These are phyloP conservation scores for Antheraea mylitta DNA, from an alignment of 1,140 invertebrate species.

Conservation along the genomic window DNA sequence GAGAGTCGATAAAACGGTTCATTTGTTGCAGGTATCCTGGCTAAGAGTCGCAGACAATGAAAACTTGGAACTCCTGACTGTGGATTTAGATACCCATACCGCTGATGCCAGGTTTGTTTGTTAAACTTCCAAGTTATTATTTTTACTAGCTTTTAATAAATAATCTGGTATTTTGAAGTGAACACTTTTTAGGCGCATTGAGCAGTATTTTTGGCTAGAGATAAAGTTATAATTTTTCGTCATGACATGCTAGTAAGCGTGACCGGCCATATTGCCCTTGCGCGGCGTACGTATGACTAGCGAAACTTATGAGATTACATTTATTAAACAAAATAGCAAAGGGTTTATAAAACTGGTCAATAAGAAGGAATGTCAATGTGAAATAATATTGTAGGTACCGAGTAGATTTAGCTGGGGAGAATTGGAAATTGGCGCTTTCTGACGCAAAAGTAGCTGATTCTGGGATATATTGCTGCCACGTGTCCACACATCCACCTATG, in stretches of 20 bases:
- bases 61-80: conserved; percentile 83
- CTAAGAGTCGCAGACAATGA: conserved; percentile 82
- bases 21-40: conserved; percentile 84
- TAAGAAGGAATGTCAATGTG: neutral
- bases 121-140: neutral
- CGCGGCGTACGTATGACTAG: no score
- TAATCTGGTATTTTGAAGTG: no score
- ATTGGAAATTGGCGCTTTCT: conserved; percentile 85
- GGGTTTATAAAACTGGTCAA: no score
- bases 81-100: conserved; percentile 85
- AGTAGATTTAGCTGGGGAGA: conserved; percentile 87
- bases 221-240: no score
- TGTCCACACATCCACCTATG: conserved; percentile 88
- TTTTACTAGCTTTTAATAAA: neutral
- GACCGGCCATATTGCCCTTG: no score
- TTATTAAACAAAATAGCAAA: no score
- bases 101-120: conserved; percentile 83
- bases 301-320: no score
- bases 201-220: no score
- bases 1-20: neutral
- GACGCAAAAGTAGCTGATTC: conserved; percentile 84
- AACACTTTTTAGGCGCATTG: no score
- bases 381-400: conserved; percentile 58
- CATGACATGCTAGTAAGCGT: no score
- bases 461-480: conserved; percentile 87